Evolutionary conservation across 2,113 vertebrate genomes (phyloP).

Genomic region (Panurus biarmicus): DNA sequence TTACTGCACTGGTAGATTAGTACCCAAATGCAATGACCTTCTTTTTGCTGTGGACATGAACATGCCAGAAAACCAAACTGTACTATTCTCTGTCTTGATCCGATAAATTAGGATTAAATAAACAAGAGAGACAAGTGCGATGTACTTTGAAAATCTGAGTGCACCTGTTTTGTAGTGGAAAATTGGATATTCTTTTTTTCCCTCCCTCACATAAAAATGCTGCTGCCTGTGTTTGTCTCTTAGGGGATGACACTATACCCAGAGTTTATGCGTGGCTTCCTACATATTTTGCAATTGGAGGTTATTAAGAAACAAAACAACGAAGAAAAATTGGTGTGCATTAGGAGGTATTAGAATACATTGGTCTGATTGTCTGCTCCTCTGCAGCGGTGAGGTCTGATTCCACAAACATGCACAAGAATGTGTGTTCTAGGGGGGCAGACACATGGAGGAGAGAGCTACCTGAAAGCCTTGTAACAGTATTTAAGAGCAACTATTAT

Average conservation of each 20-base stretch:
- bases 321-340: not conserved
- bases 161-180: slow-evolving; percentile 59
- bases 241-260: not conserved
- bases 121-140: slow-evolving; percentile 33
- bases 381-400: not conserved
- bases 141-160: slow-evolving; percentile 46
- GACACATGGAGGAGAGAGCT: not conserved
- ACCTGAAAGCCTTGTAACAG: not conserved
- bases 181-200: not conserved
- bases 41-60: slow-evolving; percentile 20
- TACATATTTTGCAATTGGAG: slow-evolving; percentile 9
- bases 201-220: not conserved
- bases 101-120: slow-evolving; percentile 35
- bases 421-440: not conserved
- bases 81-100: not conserved
- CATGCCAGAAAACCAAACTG: slow-evolving; percentile 42
- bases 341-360: slow-evolving; percentile 18
- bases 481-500: not conserved
- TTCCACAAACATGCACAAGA: not conserved
- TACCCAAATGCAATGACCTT: slow-evolving; percentile 32
- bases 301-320: slow-evolving; percentile 9
- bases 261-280: not conserved
- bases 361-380: not conserved
- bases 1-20: slow-evolving; percentile 60
- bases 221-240: not conserved